These are phyloP conservation scores for Tridacna gigas DNA, from an alignment of 2,888 invertebrate species.

Conservation along the genomic window DNA sequence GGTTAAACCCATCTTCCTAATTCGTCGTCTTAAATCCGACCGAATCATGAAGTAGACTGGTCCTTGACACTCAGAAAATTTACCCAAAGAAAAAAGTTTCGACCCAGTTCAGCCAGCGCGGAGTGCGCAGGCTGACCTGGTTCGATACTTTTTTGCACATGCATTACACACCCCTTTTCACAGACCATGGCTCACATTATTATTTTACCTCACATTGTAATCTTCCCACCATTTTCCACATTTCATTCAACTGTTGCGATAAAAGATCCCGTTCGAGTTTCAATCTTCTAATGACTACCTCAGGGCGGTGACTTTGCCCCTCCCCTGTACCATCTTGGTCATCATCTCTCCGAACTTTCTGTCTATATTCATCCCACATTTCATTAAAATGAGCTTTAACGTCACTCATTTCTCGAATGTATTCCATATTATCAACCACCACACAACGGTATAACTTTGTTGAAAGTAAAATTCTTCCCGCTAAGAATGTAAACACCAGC, in stretches of 20 bases:
- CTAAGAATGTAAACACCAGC: not conserved
- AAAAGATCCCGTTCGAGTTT: not conserved
- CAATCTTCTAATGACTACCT: not conserved
- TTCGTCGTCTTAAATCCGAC: too few relatives aligned
- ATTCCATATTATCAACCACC: not conserved
- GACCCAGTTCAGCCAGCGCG: too few relatives aligned
- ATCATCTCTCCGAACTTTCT: not conserved
- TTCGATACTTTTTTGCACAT: not conserved
- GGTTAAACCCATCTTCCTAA: too few relatives aligned
- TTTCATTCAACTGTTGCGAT: conserved; percentile 11
- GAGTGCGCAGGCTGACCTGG: not conserved
- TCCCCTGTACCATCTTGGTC: not conserved
- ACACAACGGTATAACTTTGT: not conserved
- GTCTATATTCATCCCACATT: conserved; percentile 5
- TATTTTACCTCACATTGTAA: conserved; percentile 14
- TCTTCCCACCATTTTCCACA: conserved; percentile 11
- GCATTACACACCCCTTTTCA: not conserved
- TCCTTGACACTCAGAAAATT: too few relatives aligned
- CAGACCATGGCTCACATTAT: not conserved
- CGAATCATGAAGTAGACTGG: too few relatives aligned
- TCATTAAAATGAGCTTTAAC: conserved; percentile 4
- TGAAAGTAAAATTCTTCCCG: not conserved
- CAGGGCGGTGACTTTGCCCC: not conserved
- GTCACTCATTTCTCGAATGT: not conserved
- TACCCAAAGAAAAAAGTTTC: too few relatives aligned